Base-by-base conservation (phyloP, 2,113 vertebrate genomes). In the Melanerpes aurifrons region DNA sequence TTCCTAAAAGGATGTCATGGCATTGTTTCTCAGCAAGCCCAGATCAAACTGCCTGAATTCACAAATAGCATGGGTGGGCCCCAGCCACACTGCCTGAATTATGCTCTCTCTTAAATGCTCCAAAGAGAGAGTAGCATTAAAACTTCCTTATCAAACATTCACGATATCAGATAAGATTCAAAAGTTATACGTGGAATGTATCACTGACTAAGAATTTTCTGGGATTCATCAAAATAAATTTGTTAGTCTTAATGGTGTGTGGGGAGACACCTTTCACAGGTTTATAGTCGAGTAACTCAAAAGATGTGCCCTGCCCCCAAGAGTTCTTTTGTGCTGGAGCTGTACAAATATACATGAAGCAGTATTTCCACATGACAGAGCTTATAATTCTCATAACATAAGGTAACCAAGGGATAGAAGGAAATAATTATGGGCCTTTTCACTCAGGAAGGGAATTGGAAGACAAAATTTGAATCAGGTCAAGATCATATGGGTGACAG, bases 21-120 rank as follows among this genome's bases (percentile, higher is more conserved):
- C 22, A 66, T 15, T 89, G 25, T 80, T 90, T 95, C 85, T 77
- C 82, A 87, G 81, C 78, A 87, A 69, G 62, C 24, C 63, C 48
- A 32, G 25, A 87, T 87, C 71, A 93, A 94, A 95, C 63, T 82
- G 89, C 35, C 31, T 74, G 58, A 90, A 87, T 82, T 90, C 84
- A 69, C 24, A 7, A 92, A 66, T 32, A 62, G 25, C 73, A 68
- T 47, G 40, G 79, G 69, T 57, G 91, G 75, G 62, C 15, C 66
- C 26, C 69, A 87, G 54, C 25, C 68, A 48, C 40, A 50, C 62
- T 64, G 29, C 32, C 66, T 71, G 57, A 70, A 63, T 73, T 79
- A n/a, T 43, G 26, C 57, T 82, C 2, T 40, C 15, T 76, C 47
- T 68, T 20, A 78, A 74, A 58, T 81, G 31, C 24, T 86, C 66